Base-by-base conservation (phyloP, 2,888 invertebrate genomes). In the Melanostoma mellinum region DNA sequence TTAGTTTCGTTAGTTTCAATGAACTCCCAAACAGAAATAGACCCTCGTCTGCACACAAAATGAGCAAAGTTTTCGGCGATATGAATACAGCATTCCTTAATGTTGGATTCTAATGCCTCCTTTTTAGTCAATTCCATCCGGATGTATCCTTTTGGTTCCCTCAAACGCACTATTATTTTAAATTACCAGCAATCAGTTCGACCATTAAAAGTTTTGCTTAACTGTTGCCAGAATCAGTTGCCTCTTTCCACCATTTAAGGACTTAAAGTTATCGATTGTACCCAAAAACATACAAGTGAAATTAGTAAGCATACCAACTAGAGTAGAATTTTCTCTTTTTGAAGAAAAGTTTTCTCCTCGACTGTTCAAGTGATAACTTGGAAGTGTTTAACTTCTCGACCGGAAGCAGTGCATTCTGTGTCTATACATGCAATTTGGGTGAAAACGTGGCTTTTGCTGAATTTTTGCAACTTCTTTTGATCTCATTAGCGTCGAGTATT, bases 121-220 rank as follows among this genome's bases (percentile, higher is more conserved):
- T 36, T 20, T 38, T 50, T 30, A 63, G 50, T 63, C 38, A 50
- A 63, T 38, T 63, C 50, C 38, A 63, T 48, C 50, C 50, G 50
- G 50, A 32, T 50, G 50, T 63, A 9, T 63, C 32, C 50, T 38
- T 9, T 2, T 32, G 38, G 38, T 50, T 50, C 50, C 2, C 6
- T 38, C 6, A 63, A 48, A 50, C 44, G 36, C n/a, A 50, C 36
- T 38, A 65, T 65, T 65, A 48, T 56, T 56, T 42, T 42, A 56
- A 42, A n/a, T 63, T 56, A 50, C 71, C 67, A 42, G 35, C 71
- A 58, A 73, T 73, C 52, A 48, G 44, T 73, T 60, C 10, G 36
- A n/a, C 32, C 73, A 73, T 79, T 79, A 79, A 73, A 79, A 79
- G 60, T 73, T 79, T 55, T 67, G 48, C 36, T 60, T n/a, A 61